Percentiles rank a stretch among this genome's conserved stretches.
Evolutionary conservation across 2,113 vertebrate species (phyloP).

Genomic region (Carlito syrichta): DNA sequence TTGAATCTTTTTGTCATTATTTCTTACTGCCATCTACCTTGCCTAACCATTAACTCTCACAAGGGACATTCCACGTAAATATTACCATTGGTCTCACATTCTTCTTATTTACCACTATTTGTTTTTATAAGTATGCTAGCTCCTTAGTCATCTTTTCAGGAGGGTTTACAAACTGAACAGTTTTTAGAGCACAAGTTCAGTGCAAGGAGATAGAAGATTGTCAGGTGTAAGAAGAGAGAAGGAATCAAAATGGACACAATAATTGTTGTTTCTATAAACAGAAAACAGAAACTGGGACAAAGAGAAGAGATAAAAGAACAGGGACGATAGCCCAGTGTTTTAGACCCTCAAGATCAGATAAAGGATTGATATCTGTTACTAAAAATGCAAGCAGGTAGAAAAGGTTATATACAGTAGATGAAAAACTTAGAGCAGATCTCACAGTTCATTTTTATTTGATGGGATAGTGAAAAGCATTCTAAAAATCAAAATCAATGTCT

Average conservation of each 20-base stretch:
- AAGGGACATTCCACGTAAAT: not conserved
- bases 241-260: not conserved
- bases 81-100: not conserved
- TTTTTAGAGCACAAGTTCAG: not conserved
- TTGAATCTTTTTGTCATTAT: not conserved
- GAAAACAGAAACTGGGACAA: not conserved
- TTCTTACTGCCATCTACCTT: not conserved
- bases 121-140: not conserved
- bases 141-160: not conserved
- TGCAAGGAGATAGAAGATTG: not conserved
- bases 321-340: not conserved
- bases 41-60: not conserved
- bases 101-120: not conserved
- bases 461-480: conserved; percentile 9
- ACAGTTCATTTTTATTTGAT: conserved; percentile 37
- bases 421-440: conserved; percentile 12
- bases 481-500: conserved; percentile 30
- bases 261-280: conserved; percentile 11
- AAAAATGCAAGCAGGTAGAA: conserved; percentile 20
- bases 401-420: not conserved
- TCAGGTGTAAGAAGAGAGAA: not conserved
- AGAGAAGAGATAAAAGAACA: not conserved
- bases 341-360: conserved; percentile 1
- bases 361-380: conserved; percentile 23
- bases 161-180: not conserved